Evolutionary conservation across 2,113 vertebrate species (phyloP).

Genomic region (Drymodes brunneopygia): DNA sequence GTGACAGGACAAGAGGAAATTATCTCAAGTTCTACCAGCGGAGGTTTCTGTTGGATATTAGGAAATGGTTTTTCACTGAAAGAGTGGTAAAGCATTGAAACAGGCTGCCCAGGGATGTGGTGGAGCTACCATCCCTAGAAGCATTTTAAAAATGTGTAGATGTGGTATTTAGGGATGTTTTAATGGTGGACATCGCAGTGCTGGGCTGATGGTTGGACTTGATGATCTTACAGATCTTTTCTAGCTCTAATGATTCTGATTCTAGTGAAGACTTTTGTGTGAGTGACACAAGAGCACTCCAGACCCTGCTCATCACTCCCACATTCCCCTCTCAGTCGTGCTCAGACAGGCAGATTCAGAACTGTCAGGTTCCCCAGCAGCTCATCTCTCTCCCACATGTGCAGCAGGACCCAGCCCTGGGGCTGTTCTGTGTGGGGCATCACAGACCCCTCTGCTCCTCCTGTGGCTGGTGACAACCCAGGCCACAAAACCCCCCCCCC

Average conservation of each 20-base stretch:
- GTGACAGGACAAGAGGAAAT: background rate
- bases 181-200: background rate
- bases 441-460: background rate
- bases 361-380: background rate
- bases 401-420: accelerated
- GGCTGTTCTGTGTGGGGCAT: accelerated
- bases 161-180: background rate
- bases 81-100: background rate
- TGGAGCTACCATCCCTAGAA: background rate
- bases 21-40: background rate
- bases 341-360: background rate
- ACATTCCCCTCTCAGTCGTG: accelerated
- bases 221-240: accelerated
- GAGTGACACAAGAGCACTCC: background rate
- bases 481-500: background rate
- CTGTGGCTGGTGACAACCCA: background rate
- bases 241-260: background rate
- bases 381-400: background rate
- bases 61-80: background rate
- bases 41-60: background rate
- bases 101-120: background rate
- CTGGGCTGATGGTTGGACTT: background rate
- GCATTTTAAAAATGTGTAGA: background rate
- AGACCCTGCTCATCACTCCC: background rate
- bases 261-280: background rate